A percentile compares a stretch with the other conserved stretches of the same genome.
These are phyloP conservation scores for Rhinoraja longicauda DNA, from an alignment of 2,797 vertebrate genomes.

Conservation along the genomic window DNA sequence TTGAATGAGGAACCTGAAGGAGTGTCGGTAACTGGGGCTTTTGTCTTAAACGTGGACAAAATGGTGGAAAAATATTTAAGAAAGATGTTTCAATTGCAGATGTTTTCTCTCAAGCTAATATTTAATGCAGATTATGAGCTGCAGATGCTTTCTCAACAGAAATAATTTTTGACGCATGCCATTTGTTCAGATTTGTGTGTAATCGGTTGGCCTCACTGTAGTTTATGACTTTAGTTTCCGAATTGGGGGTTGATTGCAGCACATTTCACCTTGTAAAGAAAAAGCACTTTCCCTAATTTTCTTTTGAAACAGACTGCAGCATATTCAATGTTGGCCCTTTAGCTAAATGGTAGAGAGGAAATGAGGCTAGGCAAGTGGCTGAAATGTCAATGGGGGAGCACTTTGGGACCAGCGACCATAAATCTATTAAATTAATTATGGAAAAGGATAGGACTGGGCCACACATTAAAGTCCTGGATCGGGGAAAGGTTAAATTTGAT, in stretches of 20 bases:
- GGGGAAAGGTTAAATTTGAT: too few species aligned
- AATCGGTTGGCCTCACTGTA: background rate
- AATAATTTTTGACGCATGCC: background rate
- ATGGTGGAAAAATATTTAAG: background rate
- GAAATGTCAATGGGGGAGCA: too few species aligned
- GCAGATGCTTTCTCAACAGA: background rate
- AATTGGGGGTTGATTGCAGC: background rate
- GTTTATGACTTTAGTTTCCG: background rate
- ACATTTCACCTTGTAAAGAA: background rate
- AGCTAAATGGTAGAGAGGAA: too few species aligned
- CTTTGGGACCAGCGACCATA: too few species aligned
- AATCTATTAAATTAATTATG: too few species aligned
- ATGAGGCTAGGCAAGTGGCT: too few species aligned
- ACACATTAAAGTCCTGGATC: too few species aligned
- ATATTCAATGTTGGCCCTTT: background rate
- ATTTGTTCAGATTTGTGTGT: background rate
- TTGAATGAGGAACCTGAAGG: background rate
- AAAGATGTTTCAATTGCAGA: background rate
- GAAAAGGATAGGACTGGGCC: too few species aligned
- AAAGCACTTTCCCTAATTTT: constrained; percentile 27
- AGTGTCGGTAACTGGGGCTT: background rate
- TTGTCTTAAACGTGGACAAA: background rate
- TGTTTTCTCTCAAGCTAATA: background rate
- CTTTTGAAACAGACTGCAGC: too few species aligned
- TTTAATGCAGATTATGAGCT: constrained; percentile 7